A percentile compares a stretch with the other conserved stretches of the same genome.
phyloP scores from a whole-genome alignment of 1,140 invertebrate species.

The Apolygus lucorum region DNA sequence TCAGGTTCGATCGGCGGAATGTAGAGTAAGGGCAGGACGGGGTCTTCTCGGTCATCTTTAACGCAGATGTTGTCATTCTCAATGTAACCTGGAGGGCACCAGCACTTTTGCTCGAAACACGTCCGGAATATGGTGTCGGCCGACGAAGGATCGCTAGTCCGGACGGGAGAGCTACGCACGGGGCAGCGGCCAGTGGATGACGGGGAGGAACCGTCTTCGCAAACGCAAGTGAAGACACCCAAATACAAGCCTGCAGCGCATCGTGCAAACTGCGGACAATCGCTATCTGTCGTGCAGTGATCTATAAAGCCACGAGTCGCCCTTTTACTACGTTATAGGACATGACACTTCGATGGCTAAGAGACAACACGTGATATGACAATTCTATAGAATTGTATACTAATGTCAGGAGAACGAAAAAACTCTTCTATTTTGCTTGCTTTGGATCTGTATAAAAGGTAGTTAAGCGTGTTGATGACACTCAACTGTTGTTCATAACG shows the following conservation, averaged over 20 bases:
- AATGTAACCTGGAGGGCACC: slow-evolving; percentile 24
- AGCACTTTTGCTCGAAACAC: slow-evolving; percentile 23
- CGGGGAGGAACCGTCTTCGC: slow-evolving; percentile 7
- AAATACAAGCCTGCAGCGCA: background rate
- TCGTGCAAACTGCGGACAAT: slow-evolving; percentile 18
- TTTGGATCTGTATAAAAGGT: no score
- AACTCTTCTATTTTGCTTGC: no score
- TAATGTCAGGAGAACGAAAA: no score
- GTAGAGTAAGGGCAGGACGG: no score
- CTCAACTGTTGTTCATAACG: no score
- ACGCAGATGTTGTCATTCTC: slow-evolving; percentile 22
- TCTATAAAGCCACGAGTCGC: slow-evolving; percentile 14
- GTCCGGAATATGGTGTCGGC: slow-evolving; percentile 18
- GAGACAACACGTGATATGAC: no score
- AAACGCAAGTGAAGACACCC: background rate
- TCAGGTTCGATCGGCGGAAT: no score
- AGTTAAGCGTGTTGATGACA: no score
- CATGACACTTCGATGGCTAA: no score
- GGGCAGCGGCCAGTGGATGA: background rate
- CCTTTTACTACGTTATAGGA: background rate
- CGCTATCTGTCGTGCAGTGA: slow-evolving; percentile 18
- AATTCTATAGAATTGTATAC: no score
- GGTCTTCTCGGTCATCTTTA: no score
- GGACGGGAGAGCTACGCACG: background rate
- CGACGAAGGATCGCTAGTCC: no score